Base-by-base conservation (phyloP, 2,113 vertebrate genomes). In the Syngnathoides biaculeatus region DNA sequence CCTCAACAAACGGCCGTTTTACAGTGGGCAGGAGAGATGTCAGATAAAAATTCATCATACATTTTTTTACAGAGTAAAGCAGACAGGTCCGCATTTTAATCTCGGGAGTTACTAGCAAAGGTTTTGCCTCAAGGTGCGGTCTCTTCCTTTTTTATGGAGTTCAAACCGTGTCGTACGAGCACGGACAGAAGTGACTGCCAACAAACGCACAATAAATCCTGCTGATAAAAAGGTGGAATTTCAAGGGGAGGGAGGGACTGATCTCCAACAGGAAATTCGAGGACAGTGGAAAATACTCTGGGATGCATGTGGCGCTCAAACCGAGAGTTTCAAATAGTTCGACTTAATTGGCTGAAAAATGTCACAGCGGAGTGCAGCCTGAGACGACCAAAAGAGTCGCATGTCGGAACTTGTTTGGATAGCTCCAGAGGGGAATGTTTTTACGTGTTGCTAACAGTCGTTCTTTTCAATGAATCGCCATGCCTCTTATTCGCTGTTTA, bases 211-310 rank as follows among this genome's bases (percentile, higher is more conserved):
- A 71, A 73, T 82, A 86, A 86, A 84, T 80, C 72, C 65, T 50
- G 39, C 77, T 82, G 82, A 86, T 89, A 87, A 86, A 30, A 82
- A 69, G 39, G 26, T 61, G 76, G 82, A 84, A 72, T 82, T 84
- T 73, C 3, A 68, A 60, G 45, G 59, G 20, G 26, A 12, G n/a
- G 72, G 65, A 72, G 55, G 62, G 68, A 52, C 42, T 7, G 70
- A 19, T 64, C 65, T 65, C 5, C 22, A 17, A 64, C 24, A 65
- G 48, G 42, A 48, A 48, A 48, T 65, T 65, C 26, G 39, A 40
- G 38, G n/a, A 24, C 4, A 38, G 15, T 40, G n/a, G 59, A 62
- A 62, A 62, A 42, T 42, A 22, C 42, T 39, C 45, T 2, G 9
- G 8, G 26, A 47, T 47, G 13, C 9, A n/a, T 65, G 38, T 22